Evolutionary conservation across 2,113 vertebrate species (phyloP).

Genomic region (Peromyscus leucopus): DNA sequence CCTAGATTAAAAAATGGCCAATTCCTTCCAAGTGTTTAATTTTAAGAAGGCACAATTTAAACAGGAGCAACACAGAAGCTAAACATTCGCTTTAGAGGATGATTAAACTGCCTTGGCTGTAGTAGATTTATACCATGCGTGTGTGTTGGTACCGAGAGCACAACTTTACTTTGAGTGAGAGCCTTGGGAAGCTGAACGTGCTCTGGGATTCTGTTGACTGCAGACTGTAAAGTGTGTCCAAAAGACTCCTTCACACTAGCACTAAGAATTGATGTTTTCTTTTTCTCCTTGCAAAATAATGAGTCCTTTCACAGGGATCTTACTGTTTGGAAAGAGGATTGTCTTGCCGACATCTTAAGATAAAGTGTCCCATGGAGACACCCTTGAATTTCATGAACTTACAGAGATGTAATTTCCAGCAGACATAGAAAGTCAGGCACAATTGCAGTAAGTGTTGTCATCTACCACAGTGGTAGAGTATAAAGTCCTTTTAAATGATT

Average conservation of each 20-base stretch:
- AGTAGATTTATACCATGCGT: background rate
- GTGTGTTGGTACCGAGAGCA: background rate
- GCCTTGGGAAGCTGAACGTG: background rate
- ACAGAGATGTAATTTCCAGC: background rate
- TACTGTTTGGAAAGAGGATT: background rate
- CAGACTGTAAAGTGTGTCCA: background rate
- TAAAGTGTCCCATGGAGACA: slow-evolving; percentile 8
- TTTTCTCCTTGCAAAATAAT: background rate
- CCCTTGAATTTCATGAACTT: slow-evolving; percentile 20
- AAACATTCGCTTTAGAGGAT: background rate
- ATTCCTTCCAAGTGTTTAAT: background rate
- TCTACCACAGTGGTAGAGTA: background rate
- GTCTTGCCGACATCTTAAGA: slow-evolving; percentile 18
- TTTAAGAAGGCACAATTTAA: background rate
- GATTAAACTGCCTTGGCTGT: background rate
- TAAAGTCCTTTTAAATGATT: background rate
- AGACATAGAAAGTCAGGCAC: slow-evolving; percentile 3
- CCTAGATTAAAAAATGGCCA: background rate
- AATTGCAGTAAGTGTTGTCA: background rate
- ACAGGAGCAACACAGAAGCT: background rate
- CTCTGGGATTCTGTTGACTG: background rate
- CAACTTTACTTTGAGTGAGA: slow-evolving; percentile 35
- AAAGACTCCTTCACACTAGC: background rate
- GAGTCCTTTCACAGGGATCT: background rate
- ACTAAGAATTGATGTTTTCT: background rate